A percentile compares a stretch with the other conserved stretches of the same genome.
phyloP scores from a whole-genome alignment of 1,140 invertebrate genomes.

The Plutomurus gul region DNA sequence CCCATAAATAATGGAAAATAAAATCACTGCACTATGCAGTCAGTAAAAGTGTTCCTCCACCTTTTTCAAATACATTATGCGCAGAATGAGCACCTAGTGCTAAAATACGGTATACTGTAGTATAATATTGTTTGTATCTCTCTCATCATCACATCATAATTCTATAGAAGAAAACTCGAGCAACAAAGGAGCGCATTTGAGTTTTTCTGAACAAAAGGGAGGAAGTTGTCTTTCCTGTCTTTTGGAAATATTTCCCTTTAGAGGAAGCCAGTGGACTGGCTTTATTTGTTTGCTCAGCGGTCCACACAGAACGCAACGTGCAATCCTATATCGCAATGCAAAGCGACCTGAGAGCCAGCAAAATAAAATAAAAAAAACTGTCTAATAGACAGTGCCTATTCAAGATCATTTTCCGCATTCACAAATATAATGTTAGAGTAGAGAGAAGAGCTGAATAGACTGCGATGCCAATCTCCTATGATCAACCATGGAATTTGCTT shows the following conservation, averaged over 20 bases:
- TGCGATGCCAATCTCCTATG: slow-evolving; percentile 30
- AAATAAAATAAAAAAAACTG: background rate
- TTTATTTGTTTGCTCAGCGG: too few relatives aligned
- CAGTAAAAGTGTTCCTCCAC: too few relatives aligned
- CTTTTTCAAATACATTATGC: too few relatives aligned
- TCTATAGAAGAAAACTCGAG: slow-evolving; percentile 1
- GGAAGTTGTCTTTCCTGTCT: slow-evolving; percentile 22
- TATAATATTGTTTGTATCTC: too few relatives aligned
- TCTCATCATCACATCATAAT: slow-evolving; percentile 4
- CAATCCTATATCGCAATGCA: background rate
- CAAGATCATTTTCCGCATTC: slow-evolving; percentile 26
- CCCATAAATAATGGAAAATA: too few relatives aligned
- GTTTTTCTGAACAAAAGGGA: slow-evolving; percentile 4
- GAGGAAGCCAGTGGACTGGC: too few relatives aligned
- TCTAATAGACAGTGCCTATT: background rate
- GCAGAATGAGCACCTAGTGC: too few relatives aligned
- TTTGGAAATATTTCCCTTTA: slow-evolving; percentile 14
- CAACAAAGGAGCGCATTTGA: slow-evolving; percentile 7
- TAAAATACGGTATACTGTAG: too few relatives aligned
- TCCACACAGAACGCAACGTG: background rate
- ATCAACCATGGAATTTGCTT: slow-evolving; percentile 31
- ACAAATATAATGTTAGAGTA: background rate
- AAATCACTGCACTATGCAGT: too few relatives aligned
- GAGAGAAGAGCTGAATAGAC: background rate
- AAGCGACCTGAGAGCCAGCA: background rate